phyloP scores from a whole-genome alignment of 2,113 vertebrate genomes.

The Meleagris gallopavo region DNA sequence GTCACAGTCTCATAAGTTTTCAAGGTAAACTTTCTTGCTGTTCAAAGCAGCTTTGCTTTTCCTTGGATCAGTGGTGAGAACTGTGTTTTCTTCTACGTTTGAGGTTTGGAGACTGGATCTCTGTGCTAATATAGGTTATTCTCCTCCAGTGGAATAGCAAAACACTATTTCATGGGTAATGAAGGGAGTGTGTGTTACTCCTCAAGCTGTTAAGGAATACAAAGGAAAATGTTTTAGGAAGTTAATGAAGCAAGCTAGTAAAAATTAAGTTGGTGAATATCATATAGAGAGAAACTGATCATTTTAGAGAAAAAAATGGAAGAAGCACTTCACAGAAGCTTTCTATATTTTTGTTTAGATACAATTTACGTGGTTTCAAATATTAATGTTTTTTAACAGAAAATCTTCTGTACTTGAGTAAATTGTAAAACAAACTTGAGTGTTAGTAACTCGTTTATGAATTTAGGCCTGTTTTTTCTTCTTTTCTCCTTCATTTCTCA shows the following conservation, averaged over 20 bases:
- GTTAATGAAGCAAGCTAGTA: not conserved
- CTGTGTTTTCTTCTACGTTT: not conserved
- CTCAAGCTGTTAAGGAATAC: not conserved
- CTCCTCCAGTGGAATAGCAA: not conserved
- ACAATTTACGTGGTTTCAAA: not conserved
- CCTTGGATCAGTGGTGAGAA: not conserved
- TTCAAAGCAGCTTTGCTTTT: not conserved
- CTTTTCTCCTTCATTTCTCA: not conserved
- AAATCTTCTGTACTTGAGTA: not conserved
- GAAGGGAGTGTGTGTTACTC: not conserved
- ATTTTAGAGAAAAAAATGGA: not conserved
- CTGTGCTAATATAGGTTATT: not conserved
- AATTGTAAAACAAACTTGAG: not conserved
- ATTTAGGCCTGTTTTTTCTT: not conserved
- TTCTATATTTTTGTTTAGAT: not conserved
- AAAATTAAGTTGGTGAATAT: not conserved
- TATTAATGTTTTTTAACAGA: not conserved
- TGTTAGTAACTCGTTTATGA: not conserved
- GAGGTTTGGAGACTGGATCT: not conserved
- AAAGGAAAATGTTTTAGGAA: not conserved
- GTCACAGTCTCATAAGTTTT: not conserved
- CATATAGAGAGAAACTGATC: not conserved
- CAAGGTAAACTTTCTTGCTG: too few relatives aligned
- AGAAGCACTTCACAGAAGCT: not conserved
- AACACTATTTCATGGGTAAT: not conserved